These are phyloP conservation scores for Hiodon alosoides DNA, from an alignment of 2,113 vertebrate species.

Conservation along the genomic window DNA sequence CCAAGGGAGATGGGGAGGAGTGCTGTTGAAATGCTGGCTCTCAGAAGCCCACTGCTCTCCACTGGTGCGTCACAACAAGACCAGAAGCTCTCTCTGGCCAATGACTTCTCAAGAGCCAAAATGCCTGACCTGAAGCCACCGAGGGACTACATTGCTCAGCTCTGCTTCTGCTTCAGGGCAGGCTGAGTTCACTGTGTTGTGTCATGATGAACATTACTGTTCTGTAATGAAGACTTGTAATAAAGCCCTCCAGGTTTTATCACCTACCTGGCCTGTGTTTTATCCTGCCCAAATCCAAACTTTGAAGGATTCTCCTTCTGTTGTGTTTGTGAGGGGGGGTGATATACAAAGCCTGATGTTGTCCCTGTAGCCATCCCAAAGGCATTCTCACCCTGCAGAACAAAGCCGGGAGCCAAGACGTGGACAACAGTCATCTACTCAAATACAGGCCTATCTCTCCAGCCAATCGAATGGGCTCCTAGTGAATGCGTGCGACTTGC, in stretches of 20 bases:
- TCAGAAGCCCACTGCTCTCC: not conserved
- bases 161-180: not conserved
- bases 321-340: constrained; percentile 28
- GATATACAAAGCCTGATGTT: constrained; percentile 41
- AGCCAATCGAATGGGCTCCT: constrained; percentile 24
- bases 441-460: not conserved
- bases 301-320: constrained; percentile 6
- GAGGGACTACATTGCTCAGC: not conserved
- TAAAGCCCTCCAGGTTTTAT: not conserved
- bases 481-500: not conserved
- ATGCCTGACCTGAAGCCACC: not conserved
- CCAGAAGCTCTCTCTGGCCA: not conserved
- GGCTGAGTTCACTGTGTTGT: not conserved
- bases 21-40: not conserved
- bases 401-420: constrained; percentile 53
- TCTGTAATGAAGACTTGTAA: not conserved
- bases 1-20: not conserved
- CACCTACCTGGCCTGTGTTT: not conserved
- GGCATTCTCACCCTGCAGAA: constrained; percentile 54
- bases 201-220: no score
- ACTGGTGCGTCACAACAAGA: not conserved
- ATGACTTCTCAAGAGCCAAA: no score
- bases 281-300: not conserved
- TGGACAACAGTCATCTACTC: constrained; percentile 45
- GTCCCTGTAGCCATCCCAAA: constrained; percentile 53